Percentiles rank a stretch among this genome's conserved stretches.
These are phyloP conservation scores for Mus pahari DNA, from an alignment of 2,113 vertebrate species.

Conservation along the genomic window DNA sequence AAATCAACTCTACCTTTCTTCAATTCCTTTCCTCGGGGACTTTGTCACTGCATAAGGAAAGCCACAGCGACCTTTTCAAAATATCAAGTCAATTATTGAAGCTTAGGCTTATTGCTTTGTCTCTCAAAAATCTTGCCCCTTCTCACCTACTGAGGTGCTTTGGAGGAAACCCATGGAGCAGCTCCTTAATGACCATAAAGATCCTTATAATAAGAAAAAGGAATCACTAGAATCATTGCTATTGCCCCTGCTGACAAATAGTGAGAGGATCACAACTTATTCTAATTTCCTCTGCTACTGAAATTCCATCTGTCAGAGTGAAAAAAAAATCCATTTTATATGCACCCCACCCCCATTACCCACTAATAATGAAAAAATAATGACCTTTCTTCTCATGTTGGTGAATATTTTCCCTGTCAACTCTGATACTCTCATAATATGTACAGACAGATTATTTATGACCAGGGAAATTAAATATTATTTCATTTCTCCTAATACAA, in stretches of 20 bases:
- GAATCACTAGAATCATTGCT: background rate
- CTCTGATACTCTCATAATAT: conserved; percentile 87
- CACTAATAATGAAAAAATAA: conserved; percentile 88
- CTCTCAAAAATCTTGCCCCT: background rate
- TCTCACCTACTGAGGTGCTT: background rate
- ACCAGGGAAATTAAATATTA: conserved; percentile 89
- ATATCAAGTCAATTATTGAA: background rate
- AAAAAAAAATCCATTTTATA: conserved; percentile 54
- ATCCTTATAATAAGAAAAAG: background rate
- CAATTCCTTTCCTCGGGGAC: background rate
- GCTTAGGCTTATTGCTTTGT: background rate
- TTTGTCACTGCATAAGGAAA: background rate
- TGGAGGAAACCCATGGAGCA: background rate
- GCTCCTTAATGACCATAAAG: background rate
- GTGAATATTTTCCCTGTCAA: conserved; percentile 86
- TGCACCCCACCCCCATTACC: conserved; percentile 50
- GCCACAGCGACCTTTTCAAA: background rate
- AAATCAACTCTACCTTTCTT: background rate
- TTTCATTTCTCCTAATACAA: conserved; percentile 87
- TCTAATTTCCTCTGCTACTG: conserved; percentile 71
- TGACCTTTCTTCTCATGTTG: conserved; percentile 84
- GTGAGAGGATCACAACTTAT: conserved; percentile 73
- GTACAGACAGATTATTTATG: conserved; percentile 88
- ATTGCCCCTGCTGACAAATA: conserved; percentile 55
- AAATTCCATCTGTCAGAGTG: conserved; percentile 75